These are phyloP conservation scores for Turdus rufiventris DNA, from an alignment of 2,113 vertebrate genomes.

Conservation along the genomic window DNA sequence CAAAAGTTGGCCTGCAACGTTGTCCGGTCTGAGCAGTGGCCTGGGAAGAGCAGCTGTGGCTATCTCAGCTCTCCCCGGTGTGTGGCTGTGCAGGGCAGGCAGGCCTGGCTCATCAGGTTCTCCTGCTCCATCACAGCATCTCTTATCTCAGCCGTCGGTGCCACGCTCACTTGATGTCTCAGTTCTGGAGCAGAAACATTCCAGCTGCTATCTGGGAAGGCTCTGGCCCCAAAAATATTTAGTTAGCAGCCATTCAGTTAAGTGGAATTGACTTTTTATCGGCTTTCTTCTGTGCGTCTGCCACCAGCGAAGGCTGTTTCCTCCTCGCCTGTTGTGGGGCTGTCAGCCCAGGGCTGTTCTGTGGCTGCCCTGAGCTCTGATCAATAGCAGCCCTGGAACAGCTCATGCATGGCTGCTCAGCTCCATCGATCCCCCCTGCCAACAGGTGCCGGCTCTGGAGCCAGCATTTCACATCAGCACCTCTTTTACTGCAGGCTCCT, in stretches of 20 bases:
- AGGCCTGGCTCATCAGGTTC: not conserved
- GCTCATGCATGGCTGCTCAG: conserved; percentile 74
- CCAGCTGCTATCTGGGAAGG: conserved; percentile 57
- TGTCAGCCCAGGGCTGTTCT: conserved; percentile 87
- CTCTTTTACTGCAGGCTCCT: conserved; percentile 62
- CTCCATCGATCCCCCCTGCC: conserved; percentile 88
- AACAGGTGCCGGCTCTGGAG: conserved; percentile 78
- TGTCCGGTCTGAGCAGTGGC: not conserved
- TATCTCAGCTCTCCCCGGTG: not conserved
- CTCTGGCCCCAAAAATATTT: conserved; percentile 87
- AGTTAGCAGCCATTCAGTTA: conserved; percentile 94
- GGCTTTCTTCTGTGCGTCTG: conserved; percentile 82
- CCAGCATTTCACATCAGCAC: conserved; percentile 64
- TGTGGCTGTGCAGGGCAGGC: not conserved
- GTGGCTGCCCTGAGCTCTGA: conserved; percentile 89
- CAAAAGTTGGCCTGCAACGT: conserved; percentile 43
- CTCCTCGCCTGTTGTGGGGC: conserved; percentile 69
- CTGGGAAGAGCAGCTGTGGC: not conserved
- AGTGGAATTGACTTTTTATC: conserved; percentile 98
- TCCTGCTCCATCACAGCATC: not conserved
- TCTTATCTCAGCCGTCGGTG: conserved; percentile 4
- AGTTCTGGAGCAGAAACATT: conserved; percentile 66
- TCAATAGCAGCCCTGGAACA: conserved; percentile 82
- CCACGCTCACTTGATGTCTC: conserved; percentile 77
- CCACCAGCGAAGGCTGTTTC: conserved; percentile 85